Conservation (phyloP, 2,797 vertebrate genomes). For the Platalea minor region DNA sequence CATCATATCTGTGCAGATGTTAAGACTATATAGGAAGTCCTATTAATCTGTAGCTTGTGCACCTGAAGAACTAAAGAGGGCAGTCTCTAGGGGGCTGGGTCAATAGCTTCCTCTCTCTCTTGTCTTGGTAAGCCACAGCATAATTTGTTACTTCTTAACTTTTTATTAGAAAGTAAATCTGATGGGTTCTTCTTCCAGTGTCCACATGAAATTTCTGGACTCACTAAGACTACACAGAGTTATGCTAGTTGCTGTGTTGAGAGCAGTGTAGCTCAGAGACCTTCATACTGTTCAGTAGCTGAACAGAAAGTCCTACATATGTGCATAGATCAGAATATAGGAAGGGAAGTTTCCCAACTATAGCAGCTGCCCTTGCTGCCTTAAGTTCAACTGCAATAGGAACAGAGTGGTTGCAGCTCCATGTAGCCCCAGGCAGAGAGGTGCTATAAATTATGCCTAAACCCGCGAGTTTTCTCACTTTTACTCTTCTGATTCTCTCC, state of each 20-base stretch:
- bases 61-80: background rate
- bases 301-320: background rate
- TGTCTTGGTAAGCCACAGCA: background rate
- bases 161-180: background rate
- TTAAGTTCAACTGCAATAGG: background rate
- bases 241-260: background rate
- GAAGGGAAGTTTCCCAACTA: background rate
- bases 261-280: background rate
- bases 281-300: background rate
- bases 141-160: background rate
- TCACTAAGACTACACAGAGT: background rate
- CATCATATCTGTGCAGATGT: background rate
- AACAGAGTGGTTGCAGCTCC: background rate
- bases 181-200: background rate
- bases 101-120: background rate
- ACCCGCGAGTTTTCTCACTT: too few relatives aligned
- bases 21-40: background rate
- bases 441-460: background rate
- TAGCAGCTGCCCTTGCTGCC: background rate
- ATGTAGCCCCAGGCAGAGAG: rapidly evolving
- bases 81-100: background rate
- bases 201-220: background rate
- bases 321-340: background rate
- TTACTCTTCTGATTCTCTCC: too few relatives aligned
- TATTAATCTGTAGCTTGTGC: background rate